Evolutionary conservation across 2,797 vertebrate genomes (phyloP), one percentile per base, ranked within the genome.

Genomic region (Balearica regulorum): DNA sequence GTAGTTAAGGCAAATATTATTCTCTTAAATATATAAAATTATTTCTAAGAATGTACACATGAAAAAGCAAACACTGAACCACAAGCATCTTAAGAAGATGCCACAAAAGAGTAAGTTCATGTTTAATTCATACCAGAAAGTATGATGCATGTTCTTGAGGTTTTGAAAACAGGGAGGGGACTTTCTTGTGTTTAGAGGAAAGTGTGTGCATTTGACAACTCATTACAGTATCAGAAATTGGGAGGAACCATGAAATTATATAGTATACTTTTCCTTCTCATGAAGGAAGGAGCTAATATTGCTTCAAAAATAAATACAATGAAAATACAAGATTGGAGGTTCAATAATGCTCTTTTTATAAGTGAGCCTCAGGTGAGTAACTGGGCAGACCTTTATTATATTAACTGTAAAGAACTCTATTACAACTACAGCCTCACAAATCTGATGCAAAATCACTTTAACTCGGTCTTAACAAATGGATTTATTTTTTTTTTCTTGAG

Each of bases 251-350:
- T 71, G 71, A 68, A 92, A 93, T 89, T 48, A 71, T 88, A 87
- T 16, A 83, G 33, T 18, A 49, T 33, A 46, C 16, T 65, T 80
- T 85, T 90, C 68, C 25, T 84, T 66, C 53, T 87, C 48, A 3
- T 10, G 44, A 83, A 90, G 53, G 24, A 60, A 81, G 78, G 29
- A 65, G n/a, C 19, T 91, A 86, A 89, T 93, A 76, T 10, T 78
- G 48, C 29, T 80, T 83, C 77, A 82, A 61, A 80, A 94, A 95
- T 81, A 88, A 93, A 93, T n/a, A 86, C 57, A 92, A 44, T 39
- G 80, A 84, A 94, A 94, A 95, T 39, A 78, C 43, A 71, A 87
- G n/a, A 62, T 31, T 92, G 54, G 53, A 91, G 49, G 62, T 62
- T 93, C 87, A 86, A 81, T 79, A 91, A 83, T n/a, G 54, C 35